Percentiles rank a stretch among this genome's conserved stretches.
phyloP scores from a whole-genome alignment of 2,113 vertebrate species.

The Oncorhynchus mykiss region DNA sequence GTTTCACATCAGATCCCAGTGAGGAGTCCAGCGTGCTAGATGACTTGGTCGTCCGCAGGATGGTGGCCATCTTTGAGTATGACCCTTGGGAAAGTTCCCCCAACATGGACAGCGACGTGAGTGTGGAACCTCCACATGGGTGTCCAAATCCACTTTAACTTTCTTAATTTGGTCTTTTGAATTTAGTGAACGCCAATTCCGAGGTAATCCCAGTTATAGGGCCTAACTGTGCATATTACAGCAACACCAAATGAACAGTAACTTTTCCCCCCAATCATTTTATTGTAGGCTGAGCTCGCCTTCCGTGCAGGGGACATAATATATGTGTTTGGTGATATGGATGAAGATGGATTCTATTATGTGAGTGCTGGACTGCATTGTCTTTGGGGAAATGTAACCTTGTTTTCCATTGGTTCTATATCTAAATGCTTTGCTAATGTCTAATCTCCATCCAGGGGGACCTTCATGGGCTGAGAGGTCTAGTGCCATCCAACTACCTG shows the following conservation, averaged over 20 bases:
- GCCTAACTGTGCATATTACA: no score
- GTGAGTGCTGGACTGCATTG: conserved; percentile 69
- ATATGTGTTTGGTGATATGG: conserved; percentile 88
- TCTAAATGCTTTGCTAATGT: not conserved
- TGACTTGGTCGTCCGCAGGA: conserved; percentile 66
- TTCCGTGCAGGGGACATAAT: conserved; percentile 89
- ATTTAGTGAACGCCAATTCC: no score
- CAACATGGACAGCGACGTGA: conserved; percentile 88
- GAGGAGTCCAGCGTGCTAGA: conserved; percentile 52
- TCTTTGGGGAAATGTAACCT: not conserved
- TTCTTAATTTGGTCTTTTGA: no score
- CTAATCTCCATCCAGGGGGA: conserved; percentile 77
- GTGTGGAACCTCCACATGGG: not conserved
- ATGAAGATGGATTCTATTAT: conserved; percentile 92
- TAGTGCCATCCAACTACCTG: conserved; percentile 93
- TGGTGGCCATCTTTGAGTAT: conserved; percentile 94
- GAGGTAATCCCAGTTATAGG: no score
- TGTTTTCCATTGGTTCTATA: not conserved
- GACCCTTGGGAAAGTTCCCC: conserved; percentile 92
- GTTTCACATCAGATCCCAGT: conserved; percentile 47
- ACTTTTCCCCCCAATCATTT: not conserved
- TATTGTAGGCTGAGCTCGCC: conserved; percentile 82
- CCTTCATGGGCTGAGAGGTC: conserved; percentile 82
- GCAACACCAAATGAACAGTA: not conserved
- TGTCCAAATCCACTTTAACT: not conserved